Percentiles rank a stretch among this genome's conserved stretches.
Evolutionary conservation across 2,888 invertebrate species (phyloP).

Genomic region (Heliconius aoede): DNA sequence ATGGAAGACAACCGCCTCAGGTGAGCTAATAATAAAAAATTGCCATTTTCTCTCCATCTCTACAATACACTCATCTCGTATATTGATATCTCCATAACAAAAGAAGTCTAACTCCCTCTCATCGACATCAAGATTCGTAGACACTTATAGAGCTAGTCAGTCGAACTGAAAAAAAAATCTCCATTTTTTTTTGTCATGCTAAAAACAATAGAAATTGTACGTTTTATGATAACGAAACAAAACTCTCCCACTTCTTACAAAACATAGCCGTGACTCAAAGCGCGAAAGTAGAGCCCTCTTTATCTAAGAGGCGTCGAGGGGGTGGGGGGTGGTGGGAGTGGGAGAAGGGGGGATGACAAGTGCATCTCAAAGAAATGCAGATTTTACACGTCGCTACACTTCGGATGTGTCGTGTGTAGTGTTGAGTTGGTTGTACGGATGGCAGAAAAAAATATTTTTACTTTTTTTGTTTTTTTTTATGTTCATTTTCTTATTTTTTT

Average conservation of each 20-base stretch:
- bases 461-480: constrained; percentile 9
- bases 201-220: constrained; percentile 55
- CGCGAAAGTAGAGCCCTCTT: constrained; percentile 81
- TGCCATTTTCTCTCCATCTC: background rate
- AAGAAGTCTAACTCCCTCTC: background rate
- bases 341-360: constrained; percentile 66
- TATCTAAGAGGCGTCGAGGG: constrained; percentile 74
- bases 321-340: constrained; percentile 35
- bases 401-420: constrained; percentile 76
- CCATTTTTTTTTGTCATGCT: constrained; percentile 4
- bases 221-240: constrained; percentile 60
- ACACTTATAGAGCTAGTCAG: constrained; percentile 35
- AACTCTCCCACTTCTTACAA: constrained; percentile 63
- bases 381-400: constrained; percentile 84
- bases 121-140: constrained; percentile 31
- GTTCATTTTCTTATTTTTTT: background rate
- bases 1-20: background rate
- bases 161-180: constrained; percentile 44
- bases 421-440: constrained; percentile 58
- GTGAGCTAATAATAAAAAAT: background rate
- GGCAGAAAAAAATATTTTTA: constrained; percentile 48
- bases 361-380: constrained; percentile 85
- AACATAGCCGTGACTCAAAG: constrained; percentile 77
- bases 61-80: background rate
- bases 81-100: background rate